Evolutionary conservation across 2,888 invertebrate genomes (phyloP).

Genomic region (Dolichopus griseipennis): DNA sequence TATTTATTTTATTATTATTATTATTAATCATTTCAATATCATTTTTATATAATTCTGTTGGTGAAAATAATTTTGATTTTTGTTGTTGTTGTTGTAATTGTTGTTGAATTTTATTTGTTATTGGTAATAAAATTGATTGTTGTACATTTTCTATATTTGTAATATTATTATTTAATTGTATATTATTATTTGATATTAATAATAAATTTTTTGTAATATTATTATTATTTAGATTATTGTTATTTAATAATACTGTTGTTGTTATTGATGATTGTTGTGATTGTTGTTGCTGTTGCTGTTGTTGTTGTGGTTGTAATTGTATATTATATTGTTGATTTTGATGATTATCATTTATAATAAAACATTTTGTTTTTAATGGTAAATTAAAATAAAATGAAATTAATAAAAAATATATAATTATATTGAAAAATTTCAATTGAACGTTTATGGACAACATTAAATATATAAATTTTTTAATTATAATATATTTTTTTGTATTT

Average conservation of each 20-base stretch:
- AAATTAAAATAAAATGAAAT: neutral
- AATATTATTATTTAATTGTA: neutral
- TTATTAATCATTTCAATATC: neutral
- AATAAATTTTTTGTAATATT: neutral
- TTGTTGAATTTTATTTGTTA: neutral
- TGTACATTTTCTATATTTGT: neutral
- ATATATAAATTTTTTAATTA: neutral
- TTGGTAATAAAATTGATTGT: neutral
- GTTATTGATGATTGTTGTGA: neutral
- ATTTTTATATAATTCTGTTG: neutral
- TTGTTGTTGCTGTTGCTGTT: neutral
- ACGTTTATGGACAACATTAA: neutral
- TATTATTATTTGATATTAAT: neutral
- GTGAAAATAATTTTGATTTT: too few species aligned
- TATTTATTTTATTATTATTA: neutral
- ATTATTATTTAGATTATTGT: neutral
- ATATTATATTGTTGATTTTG: neutral
- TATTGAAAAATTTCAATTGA: neutral
- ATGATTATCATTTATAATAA: neutral
- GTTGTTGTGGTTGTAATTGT: neutral
- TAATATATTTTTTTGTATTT: too few species aligned
- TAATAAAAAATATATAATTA: slow-evolving; percentile 1
- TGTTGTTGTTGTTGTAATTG: neutral
- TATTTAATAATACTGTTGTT: neutral
- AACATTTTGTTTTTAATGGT: neutral